A percentile compares a stretch with the other conserved stretches of the same genome.
phyloP scores from a whole-genome alignment of 2,888 invertebrate genomes.

The Thumatha senex region DNA sequence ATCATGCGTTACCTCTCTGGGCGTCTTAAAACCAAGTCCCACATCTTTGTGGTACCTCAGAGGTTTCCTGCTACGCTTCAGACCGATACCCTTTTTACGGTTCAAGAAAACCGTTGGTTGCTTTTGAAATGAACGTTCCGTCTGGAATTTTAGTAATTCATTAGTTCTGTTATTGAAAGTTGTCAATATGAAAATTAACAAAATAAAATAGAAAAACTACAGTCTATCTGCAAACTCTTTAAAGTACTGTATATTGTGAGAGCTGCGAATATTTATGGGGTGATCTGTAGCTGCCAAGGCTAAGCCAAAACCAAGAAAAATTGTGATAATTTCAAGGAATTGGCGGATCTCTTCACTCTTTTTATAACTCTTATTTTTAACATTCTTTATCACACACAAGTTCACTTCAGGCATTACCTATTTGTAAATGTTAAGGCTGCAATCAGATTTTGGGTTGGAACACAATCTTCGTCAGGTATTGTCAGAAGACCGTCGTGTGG shows the following conservation, averaged over 20 bases:
- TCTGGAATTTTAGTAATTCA: constrained; percentile 86
- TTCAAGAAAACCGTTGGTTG: constrained; percentile 98
- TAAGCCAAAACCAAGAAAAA: too few species aligned
- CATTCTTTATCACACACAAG: too few species aligned
- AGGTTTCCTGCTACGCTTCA: constrained; percentile 90
- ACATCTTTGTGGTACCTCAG: constrained; percentile 94
- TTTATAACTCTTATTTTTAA: too few species aligned
- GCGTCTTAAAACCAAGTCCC: constrained; percentile 97
- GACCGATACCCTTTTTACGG: constrained; percentile 92
- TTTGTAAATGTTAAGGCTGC: neutral
- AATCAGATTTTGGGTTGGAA: constrained; percentile 16
- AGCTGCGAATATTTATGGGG: too few species aligned
- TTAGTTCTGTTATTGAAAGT: constrained; percentile 26
- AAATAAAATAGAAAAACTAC: neutral
- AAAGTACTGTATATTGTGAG: neutral
- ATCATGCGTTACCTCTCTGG: constrained; percentile 88
- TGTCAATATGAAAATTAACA: constrained; percentile 1
- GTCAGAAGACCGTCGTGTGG: constrained; percentile 18
- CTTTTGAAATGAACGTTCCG: constrained; percentile 98
- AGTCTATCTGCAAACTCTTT: neutral
- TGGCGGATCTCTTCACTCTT: too few species aligned
- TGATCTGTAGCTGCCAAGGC: too few species aligned
- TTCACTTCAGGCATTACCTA: too few species aligned
- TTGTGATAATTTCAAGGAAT: too few species aligned
- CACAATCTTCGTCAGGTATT: constrained; percentile 13